A percentile compares a stretch with the other conserved stretches of the same genome.
Conservation (phyloP, 2,888 invertebrate genomes). For the Corbicula japonica region DNA sequence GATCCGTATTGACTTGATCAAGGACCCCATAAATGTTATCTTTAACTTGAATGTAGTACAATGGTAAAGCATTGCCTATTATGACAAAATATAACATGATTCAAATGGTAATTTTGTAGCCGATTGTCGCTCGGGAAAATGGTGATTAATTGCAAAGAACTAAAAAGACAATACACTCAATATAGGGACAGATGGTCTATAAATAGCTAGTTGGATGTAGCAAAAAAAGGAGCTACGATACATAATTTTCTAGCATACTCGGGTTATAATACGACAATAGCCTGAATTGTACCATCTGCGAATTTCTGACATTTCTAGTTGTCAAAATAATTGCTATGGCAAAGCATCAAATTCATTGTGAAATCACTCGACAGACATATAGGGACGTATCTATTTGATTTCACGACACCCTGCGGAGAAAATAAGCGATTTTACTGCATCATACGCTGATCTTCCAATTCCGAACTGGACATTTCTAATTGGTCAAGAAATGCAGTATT, state of each 20-base stretch:
- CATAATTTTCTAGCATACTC: slow-evolving; percentile 61
- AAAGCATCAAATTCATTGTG: slow-evolving; percentile 27
- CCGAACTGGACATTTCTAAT: slow-evolving; percentile 51
- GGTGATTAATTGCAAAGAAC: slow-evolving; percentile 29
- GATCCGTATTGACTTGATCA: no score
- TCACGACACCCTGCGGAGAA: slow-evolving; percentile 56
- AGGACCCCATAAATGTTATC: no score
- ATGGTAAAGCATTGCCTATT: slow-evolving; percentile 39
- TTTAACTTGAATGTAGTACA: no score
- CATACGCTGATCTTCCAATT: slow-evolving; percentile 28
- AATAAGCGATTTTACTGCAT: slow-evolving; percentile 51
- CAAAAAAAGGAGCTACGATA: slow-evolving; percentile 41
- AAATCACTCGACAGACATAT: slow-evolving; percentile 41
- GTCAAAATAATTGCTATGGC: slow-evolving; percentile 43
- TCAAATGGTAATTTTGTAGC: slow-evolving; percentile 45
- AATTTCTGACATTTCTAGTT: slow-evolving; percentile 42
- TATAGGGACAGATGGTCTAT: slow-evolving; percentile 65
- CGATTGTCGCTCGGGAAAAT: slow-evolving; percentile 17
- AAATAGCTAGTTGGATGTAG: slow-evolving; percentile 36
- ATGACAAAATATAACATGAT: slow-evolving; percentile 34
- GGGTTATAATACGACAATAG: slow-evolving; percentile 48
- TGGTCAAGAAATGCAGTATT: slow-evolving; percentile 57
- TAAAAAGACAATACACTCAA: slow-evolving; percentile 43
- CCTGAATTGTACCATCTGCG: slow-evolving; percentile 50
- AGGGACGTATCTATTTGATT: slow-evolving; percentile 45